Evolutionary conservation across 2,888 invertebrate species (phyloP), one percentile per base, ranked within the genome.

Genomic region (Baronia brevicornis): DNA sequence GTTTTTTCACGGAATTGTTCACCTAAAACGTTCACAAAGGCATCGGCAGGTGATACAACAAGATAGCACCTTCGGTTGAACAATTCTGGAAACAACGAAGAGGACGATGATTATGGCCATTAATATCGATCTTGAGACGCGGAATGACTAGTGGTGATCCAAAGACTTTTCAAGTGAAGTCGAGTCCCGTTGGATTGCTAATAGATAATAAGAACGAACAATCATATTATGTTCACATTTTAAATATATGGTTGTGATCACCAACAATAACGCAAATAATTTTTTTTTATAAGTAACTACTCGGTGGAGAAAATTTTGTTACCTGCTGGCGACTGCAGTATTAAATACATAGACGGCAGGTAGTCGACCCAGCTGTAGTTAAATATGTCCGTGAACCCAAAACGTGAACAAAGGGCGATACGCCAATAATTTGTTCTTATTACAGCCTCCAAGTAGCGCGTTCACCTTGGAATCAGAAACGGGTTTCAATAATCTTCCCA

Each of bases 381-480:
- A 40, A 47, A 59, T 48, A 60, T 60, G 64, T 60, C 66, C 68
- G 59, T 71, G 70, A 68, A 69, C 69, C 62, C 65, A 56, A 59
- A 60, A 67, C 56, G 61, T 67, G 68, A 71, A 75, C 75, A 74
- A 74, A 78, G 69, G 70, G 63, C 55, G 68, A 71, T 60, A 77
- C 73, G 70, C 70, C 69, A 73, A 75, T 72, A 71, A 72, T 74
- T 69, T 64, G 70, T 73, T 55, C 63, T 60, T 72, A 69, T 65
- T 69, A 69, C 62, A 63, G 68, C 68, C 68, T 62, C 58, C 54
- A 60, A 60, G 57, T 46, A 55, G 52, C 60, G 48, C 46, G 75
- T 70, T 78, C 67, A 72, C 78, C 77, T 82, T 78, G 78, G 55
- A 44, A 59, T 55, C 54, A 50, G 58, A 66, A 68, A 68, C 73